Evolutionary conservation across 2,797 vertebrate genomes (phyloP).

Genomic region (Gadopsis bispinosus): DNA sequence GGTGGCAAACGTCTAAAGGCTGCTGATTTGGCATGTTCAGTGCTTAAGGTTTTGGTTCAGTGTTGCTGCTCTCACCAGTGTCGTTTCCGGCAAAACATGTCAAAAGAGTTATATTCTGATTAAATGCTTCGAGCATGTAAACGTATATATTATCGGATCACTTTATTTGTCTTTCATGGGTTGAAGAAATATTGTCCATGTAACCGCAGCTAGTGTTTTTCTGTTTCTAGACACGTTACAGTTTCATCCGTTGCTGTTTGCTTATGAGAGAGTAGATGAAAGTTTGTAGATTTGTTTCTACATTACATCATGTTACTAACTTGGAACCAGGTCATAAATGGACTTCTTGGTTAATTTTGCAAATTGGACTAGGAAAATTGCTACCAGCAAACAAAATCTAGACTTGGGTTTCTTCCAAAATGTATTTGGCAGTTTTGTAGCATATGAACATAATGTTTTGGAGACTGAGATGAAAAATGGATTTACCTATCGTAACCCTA

Average conservation of each 20-base stretch:
- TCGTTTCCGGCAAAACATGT: not conserved
- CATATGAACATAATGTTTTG: not conserved
- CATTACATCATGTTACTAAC: not conserved
- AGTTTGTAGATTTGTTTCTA: not conserved
- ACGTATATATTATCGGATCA: no score
- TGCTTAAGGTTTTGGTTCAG: no score
- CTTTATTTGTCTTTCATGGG: no score
- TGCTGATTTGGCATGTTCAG: slow-evolving; percentile 52
- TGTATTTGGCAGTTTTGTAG: not conserved
- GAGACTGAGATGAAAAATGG: slow-evolving; percentile 8
- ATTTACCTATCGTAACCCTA: not conserved
- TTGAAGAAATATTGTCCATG: no score
- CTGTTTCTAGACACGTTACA: not conserved
- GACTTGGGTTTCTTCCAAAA: not conserved
- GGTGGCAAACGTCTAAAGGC: slow-evolving; percentile 26
- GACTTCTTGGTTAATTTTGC: not conserved
- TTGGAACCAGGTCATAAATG: not conserved
- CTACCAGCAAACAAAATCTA: not conserved
- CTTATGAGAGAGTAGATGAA: not conserved
- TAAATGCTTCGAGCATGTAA: no score
- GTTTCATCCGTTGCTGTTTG: not conserved
- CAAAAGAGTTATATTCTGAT: no score
- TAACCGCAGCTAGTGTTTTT: not conserved
- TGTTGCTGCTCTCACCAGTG: not conserved
- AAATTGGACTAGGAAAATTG: not conserved